Base-by-base conservation (phyloP, 1,140 invertebrate genomes). In the Contarinia nasturtii region DNA sequence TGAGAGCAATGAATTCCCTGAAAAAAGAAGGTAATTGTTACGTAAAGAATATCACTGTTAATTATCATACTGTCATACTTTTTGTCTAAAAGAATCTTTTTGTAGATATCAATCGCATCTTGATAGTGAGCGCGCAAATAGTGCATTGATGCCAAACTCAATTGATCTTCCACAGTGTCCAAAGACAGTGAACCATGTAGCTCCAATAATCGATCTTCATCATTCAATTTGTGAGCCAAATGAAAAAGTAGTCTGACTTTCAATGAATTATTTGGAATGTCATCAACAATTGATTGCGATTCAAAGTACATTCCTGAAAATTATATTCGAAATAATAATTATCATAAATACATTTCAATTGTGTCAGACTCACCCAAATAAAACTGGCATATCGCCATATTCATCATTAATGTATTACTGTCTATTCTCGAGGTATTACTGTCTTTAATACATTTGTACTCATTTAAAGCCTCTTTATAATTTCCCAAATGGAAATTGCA, bases 41-140 rank as follows among this genome's bases (percentile, higher is more conserved):
- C 12, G 15, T 8, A 38, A 17, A 3, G 36, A 38, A 7, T 14
- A 3, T 38, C 15, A 14, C 14, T n/a, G n/a, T n/a, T n/a, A 14
- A 38, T 5, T 38, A 3, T 38, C 12, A 38, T 14, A 38, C 5
- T 38, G 3, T 38, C 54, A 55, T 59, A 86, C 84, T 86, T 82
- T 67, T 95, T 92, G 53, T 93, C 88, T 1, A 93, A 62, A 14
- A 98, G 67, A 44, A 97, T 76, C 51, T 88, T 77, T 65, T 98
- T 99, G 60, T 99, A 99, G 53, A 98, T 91, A 66, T 98, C 94
- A 54, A 98, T 97, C 19, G 95, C 92, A 67, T 98, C 94, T 66
- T 98, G 92, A 65, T 96, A 98, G 63, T 98, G 92, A 34, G 83
- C 82, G 34, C 92, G 71, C 40, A 98, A 69, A 63, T 95, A 98